Conservation (phyloP, 2,113 vertebrate genomes). For the Aegithalos caudatus region DNA sequence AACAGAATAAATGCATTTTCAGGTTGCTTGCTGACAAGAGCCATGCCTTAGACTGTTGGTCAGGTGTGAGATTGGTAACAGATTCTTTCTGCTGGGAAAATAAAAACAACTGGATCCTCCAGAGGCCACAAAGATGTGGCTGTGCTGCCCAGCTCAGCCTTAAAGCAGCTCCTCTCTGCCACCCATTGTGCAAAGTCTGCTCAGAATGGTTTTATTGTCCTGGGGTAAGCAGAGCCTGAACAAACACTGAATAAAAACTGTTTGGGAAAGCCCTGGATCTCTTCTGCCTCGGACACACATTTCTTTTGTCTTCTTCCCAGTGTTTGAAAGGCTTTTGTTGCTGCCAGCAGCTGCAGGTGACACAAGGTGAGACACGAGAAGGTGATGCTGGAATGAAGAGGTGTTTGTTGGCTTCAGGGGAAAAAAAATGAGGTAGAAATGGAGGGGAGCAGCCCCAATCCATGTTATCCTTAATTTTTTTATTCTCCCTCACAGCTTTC, state of each 20-base stretch:
- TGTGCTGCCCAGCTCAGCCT: not conserved
- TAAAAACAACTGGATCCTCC: not conserved
- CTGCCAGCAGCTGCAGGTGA: not conserved
- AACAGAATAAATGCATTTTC: not conserved
- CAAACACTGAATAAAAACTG: not conserved
- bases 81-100: not conserved
- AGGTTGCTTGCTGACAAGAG: not conserved
- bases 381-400: not conserved
- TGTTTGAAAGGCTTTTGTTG: not conserved
- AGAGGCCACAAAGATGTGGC: not conserved
- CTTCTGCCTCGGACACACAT: rapidly evolving
- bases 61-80: not conserved
- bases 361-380: not conserved
- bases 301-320: not conserved
- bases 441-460: not conserved
- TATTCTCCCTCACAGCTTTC: not conserved
- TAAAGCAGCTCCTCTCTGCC: not conserved
- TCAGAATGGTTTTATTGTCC: not conserved
- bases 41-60: rapidly evolving
- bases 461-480: not conserved
- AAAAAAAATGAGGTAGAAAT: not conserved
- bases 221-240: not conserved
- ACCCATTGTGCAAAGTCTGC: not conserved
- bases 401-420: not conserved
- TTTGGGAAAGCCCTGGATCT: not conserved